phyloP scores from a whole-genome alignment of 2,113 vertebrate species.

The Colistium nudipinnis region DNA sequence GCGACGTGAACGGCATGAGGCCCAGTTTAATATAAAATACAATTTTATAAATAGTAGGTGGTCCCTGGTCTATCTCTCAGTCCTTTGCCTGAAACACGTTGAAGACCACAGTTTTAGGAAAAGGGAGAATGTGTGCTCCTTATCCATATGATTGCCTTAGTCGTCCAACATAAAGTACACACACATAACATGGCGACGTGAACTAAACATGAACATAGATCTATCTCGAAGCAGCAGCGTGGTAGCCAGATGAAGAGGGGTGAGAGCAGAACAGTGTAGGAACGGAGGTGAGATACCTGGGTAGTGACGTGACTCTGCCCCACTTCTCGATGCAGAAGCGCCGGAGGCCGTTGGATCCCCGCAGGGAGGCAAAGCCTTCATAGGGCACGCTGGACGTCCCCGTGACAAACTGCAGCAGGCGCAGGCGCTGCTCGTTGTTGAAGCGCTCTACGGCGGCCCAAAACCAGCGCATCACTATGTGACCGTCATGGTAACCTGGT shows the following conservation, averaged over 20 bases:
- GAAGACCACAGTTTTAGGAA: too few species aligned
- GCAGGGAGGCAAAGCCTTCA: conserved; percentile 92
- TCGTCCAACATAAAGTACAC: too few species aligned
- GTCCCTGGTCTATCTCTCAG: too few species aligned
- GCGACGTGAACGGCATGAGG: too few species aligned
- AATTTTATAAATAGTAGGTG: too few species aligned
- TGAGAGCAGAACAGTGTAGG: not conserved
- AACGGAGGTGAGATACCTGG: conserved; percentile 82
- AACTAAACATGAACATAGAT: too few species aligned
- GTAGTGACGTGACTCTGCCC: conserved; percentile 97
- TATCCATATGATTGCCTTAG: too few species aligned
- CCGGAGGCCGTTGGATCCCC: conserved; percentile 93
- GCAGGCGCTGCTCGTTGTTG: conserved; percentile 95
- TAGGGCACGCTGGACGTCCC: conserved; percentile 97
- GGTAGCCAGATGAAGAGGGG: too few species aligned
- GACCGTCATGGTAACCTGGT: conserved; percentile 95
- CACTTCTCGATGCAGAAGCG: conserved; percentile 99
- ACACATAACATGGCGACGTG: too few species aligned
- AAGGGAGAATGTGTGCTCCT: too few species aligned
- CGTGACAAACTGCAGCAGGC: conserved; percentile 95
- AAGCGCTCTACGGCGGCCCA: conserved; percentile 96
- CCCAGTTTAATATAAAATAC: too few species aligned
- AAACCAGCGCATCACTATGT: conserved; percentile 98
- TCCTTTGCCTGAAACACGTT: too few species aligned
- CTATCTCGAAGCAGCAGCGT: not conserved